Evolutionary conservation across 53 echinoderm and acorn worm genomes (phyloP), one percentile per base, ranked within the genome.

Genomic region (Patiria pectinifera): DNA sequence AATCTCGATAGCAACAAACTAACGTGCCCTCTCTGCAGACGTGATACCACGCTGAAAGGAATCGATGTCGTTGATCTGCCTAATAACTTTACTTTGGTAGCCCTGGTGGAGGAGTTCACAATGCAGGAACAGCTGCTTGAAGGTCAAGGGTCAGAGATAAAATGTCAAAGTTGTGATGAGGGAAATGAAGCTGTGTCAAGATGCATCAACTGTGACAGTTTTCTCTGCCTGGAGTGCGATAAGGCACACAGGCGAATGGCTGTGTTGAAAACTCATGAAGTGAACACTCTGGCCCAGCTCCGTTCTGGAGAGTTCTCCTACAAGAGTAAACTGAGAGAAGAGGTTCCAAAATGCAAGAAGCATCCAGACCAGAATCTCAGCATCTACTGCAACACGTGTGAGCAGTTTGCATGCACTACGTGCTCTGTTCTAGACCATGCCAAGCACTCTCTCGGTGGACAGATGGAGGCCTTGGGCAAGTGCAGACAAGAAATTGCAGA

Each of bases 101-200:
- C 92, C 49, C 81, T 92, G 48, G 80, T 81, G 58, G 92, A 92
- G 48, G 87, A 92, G 60, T 18, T 92, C n/a, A 59, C 85, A 22
- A 35, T 92, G 16, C 86, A 86, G 21, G 78, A 87, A 82, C 80
- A 87, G 82, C 69, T 92, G 9, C 46, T 70, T n/a, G 87, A 75
- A 71, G 91, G 69, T 80, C 86, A 72, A 48, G 82, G 86, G 77
- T 87, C 71, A 81, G 76, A 91, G 74, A 48, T 83, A 44, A 71
- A 80, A 21, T 92, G 92, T 71, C 86, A 92, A 23, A 62, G 66
- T 8, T 92, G 92, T 71, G 87, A 92, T 15, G 92, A 92, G 80
- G 26, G 49, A 48, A 86, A 92, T 70, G 47, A 82, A 69, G 92
- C 92, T 22, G 48, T 62, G 22, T 86, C 87, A 25, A 86, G 92